Evolutionary conservation across 2,797 vertebrate species (phyloP), one percentile per base, ranked within the genome.

Genomic region (Oophaga sylvatica): DNA sequence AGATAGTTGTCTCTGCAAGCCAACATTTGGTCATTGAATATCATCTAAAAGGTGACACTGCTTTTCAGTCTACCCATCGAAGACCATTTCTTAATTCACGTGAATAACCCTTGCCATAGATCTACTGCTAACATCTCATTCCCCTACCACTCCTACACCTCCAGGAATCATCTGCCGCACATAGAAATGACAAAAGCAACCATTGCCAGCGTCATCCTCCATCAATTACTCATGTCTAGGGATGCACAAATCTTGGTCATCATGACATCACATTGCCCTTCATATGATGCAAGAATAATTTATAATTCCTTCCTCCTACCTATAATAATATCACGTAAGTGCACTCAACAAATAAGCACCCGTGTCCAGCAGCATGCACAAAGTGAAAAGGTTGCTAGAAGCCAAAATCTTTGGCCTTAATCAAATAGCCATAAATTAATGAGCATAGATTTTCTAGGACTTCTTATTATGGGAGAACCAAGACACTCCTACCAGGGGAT

Each of bases 81-180:
- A 59, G 0, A 35, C 26, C n/a, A 12, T 35, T 60, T 60, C 17
- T 10, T 79, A 31, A 29, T 31, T 60, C 6, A 8, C 15, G 20
- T 57, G 19, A 57, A 19, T 17, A 29, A n/a, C 20, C 13, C 48
- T 56, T 57, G 1, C 6, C 13, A 79, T 57, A 57, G 12, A 17
- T 20, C 53, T 22, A 17, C 26, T 73, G 68, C 5, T 73, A 60
- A 73, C 3, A 57, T 31, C 41, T 53, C 26, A 20, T 22, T 73
- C 56, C 68, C 57, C 45, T 76, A 48, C 59, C 53, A 83, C 53
- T 83, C 56, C 48, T 62, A 84, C 83, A 76, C 71, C 57, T 63
- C 60, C 22, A 10, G 60, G 11, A 67, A 13, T 26, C 35, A 12
- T 48, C 56, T 26, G 35, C 22, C 22, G 26, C 31, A 76, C 56